Percentiles rank a stretch among this genome's conserved stretches.
Evolutionary conservation across 2,113 vertebrate species (phyloP).

Genomic region (Rana temporaria): DNA sequence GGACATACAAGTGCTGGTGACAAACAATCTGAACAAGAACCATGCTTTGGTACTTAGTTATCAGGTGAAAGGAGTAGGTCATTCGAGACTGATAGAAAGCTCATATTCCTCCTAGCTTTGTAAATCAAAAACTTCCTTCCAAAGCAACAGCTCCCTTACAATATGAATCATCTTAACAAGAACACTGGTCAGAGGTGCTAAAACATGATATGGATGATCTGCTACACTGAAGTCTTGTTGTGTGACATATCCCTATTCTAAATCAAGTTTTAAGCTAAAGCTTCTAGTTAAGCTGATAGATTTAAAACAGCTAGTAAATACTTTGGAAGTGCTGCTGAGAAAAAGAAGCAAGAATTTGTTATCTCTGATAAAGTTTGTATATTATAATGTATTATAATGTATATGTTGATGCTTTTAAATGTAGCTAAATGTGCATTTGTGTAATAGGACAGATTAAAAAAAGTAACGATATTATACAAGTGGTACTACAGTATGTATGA

Average conservation of each 20-base stretch:
- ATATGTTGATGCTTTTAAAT: neutral
- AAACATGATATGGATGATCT: slow-evolving; percentile 32
- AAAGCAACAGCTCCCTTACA: slow-evolving; percentile 21
- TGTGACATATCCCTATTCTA: slow-evolving; percentile 16
- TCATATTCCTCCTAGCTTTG: slow-evolving; percentile 38
- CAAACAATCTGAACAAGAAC: slow-evolving; percentile 75
- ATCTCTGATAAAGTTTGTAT: neutral
- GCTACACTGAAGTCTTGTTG: slow-evolving; percentile 20
- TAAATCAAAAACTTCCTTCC: neutral
- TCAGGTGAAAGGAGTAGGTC: slow-evolving; percentile 63
- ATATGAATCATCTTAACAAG: slow-evolving; percentile 40
- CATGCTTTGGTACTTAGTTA: slow-evolving; percentile 79
- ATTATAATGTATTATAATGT: neutral
- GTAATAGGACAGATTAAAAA: neutral
- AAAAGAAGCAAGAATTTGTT: neutral
- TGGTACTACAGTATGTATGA: neutral
- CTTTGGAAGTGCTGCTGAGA: neutral
- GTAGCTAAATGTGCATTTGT: neutral
- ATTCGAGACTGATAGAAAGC: slow-evolving; percentile 31
- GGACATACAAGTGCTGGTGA: slow-evolving; percentile 77
- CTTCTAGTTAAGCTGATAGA: neutral
- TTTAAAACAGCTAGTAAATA: neutral
- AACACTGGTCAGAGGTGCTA: slow-evolving; percentile 36
- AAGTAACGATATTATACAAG: neutral
- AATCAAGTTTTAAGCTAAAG: slow-evolving; percentile 3